A percentile compares a stretch with the other conserved stretches of the same genome.
These are phyloP conservation scores for Conus canariensis DNA, from an alignment of 2,888 invertebrate genomes.

Conservation along the genomic window DNA sequence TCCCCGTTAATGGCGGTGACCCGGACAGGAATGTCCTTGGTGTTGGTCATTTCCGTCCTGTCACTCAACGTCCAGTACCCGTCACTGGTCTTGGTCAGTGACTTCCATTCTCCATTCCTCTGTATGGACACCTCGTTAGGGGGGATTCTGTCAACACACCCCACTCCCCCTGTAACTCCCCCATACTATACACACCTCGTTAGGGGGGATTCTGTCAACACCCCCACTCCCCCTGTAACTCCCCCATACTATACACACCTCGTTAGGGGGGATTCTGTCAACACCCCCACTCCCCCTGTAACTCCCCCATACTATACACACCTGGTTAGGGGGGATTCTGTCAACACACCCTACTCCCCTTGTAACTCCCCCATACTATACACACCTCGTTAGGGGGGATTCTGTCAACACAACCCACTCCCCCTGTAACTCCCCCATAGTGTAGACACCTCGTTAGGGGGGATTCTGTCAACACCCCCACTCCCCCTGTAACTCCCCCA, in stretches of 20 bases:
- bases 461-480: no score
- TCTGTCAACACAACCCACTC: slow-evolving; percentile 44
- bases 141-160: slow-evolving; percentile 56
- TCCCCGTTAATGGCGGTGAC: slow-evolving; percentile 61
- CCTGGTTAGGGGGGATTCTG: no score
- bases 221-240: background rate
- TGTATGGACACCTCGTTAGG: slow-evolving; percentile 58
- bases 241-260: slow-evolving; percentile 49
- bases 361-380: slow-evolving; percentile 38
- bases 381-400: slow-evolving; percentile 58
- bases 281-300: no score
- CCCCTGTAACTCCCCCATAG: no score
- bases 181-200: no score
- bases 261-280: slow-evolving; percentile 61
- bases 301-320: no score
- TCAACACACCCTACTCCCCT: no score
- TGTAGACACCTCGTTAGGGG: no score
- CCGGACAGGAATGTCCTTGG: slow-evolving; percentile 47
- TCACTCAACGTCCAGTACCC: slow-evolving; percentile 60
- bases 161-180: no score
- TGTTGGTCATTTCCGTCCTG: slow-evolving; percentile 34
- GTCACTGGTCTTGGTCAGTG: slow-evolving; percentile 53
- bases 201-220: no score
- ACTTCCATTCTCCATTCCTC: slow-evolving; percentile 49
- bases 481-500: no score